These are phyloP conservation scores for Lacanobia oleracea DNA, from an alignment of 2,888 invertebrate species.

Conservation along the genomic window DNA sequence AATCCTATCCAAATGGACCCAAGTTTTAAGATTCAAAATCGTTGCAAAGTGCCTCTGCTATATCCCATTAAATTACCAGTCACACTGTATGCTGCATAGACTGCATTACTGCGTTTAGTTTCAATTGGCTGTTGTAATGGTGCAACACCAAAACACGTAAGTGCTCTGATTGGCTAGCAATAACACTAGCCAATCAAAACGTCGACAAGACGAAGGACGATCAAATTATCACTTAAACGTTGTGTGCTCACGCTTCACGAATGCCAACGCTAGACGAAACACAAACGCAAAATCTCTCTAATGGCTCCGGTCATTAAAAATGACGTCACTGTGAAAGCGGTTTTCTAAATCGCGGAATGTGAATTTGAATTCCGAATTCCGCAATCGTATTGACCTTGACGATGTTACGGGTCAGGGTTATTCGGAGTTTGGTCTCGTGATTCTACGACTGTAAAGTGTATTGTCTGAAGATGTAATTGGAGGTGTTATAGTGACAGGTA, in stretches of 20 bases:
- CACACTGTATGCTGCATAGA: not conserved
- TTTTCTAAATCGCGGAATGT: conserved; percentile 58
- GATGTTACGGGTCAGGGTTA: conserved; percentile 46
- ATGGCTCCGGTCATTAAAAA: conserved; percentile 32
- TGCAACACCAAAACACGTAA: not conserved
- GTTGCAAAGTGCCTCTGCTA: no score
- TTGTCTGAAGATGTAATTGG: conserved; percentile 13
- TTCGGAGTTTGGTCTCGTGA: conserved; percentile 20
- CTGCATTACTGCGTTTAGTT: not conserved
- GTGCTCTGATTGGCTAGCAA: conserved; percentile 11
- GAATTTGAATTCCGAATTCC: conserved; percentile 39
- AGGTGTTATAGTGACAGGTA: conserved; percentile 4
- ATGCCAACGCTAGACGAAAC: conserved; percentile 14
- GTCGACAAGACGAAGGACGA: conserved; percentile 24
- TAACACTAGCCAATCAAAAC: conserved; percentile 1
- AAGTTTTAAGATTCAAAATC: no score
- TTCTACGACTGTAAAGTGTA: not conserved
- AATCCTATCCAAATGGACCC: no score
- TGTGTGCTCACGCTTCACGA: not conserved
- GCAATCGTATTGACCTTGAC: conserved; percentile 44
- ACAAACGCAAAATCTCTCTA: conserved; percentile 6
- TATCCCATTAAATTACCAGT: no score
- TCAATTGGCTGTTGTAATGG: conserved; percentile 12
- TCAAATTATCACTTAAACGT: conserved; percentile 10
- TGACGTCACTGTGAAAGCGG: conserved; percentile 53